Evolutionary conservation across 2,797 vertebrate species (phyloP).

Genomic region (Leucoraja ocellata): DNA sequence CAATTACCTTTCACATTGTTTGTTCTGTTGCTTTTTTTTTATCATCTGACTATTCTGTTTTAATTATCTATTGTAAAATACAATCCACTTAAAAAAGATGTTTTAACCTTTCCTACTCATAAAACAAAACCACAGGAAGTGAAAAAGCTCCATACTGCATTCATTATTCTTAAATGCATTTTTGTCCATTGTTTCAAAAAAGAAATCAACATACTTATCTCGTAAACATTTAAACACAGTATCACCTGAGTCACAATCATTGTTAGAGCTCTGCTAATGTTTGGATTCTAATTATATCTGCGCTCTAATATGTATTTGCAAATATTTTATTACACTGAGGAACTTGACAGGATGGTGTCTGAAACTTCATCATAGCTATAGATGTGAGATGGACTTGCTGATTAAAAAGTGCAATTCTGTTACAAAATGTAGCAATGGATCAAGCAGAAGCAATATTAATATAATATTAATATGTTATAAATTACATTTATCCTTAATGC

Average conservation of each 20-base stretch:
- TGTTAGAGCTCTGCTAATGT: not conserved
- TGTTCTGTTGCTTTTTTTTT: not conserved
- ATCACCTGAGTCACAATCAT: not conserved
- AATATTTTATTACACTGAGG: not conserved
- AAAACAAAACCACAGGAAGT: not conserved
- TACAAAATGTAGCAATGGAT: not conserved
- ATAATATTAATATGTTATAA: not conserved
- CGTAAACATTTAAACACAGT: not conserved
- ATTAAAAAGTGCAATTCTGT: not conserved
- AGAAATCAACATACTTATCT: not conserved
- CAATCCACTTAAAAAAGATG: not conserved
- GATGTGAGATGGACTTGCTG: not conserved
- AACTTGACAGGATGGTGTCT: not conserved
- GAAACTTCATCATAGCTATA: not conserved
- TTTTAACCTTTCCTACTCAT: not conserved
- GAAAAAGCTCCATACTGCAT: not conserved
- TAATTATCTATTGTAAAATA: not conserved
- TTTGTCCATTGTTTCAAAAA: not conserved
- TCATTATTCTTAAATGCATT: not conserved
- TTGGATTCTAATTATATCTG: not conserved
- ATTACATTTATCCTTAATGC: not conserved
- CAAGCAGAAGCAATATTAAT: not conserved
- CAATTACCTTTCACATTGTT: not conserved
- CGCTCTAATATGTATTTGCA: not conserved
- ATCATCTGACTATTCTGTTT: not conserved